Base-by-base conservation (phyloP, 2,888 invertebrate species). In the Blera fallax region DNA sequence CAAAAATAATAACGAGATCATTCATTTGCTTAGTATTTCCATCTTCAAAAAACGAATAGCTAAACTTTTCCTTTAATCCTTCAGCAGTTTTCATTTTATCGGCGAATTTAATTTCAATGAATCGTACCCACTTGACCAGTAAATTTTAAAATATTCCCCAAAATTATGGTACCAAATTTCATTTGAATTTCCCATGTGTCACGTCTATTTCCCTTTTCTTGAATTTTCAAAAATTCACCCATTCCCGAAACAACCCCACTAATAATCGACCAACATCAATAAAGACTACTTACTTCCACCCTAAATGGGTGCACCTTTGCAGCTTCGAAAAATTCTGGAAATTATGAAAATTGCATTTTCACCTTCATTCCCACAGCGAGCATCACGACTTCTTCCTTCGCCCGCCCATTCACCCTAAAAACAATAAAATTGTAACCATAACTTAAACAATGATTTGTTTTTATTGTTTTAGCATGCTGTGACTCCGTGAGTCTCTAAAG, bases 361-460 rank as follows among this genome's bases (percentile, higher is more conserved):
- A 85, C 77, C 81, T 77, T 76, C 14, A 18, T 45, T 64, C 52
- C 70, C 74, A 64, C 45, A 24, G 56, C 45, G 52, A 40, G n/a
- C 34, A 64, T 48, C 56, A 70, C 18, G 54, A 21, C 40, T 40
- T 60, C 40, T 40, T 40, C 3, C 14, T 52, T 52, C 37, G 32
- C 4, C 64, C 85, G 40, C 67, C 77, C 40, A 77, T 81, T 73
- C 77, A 72, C 85, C 85, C 81, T 81, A 77, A 85, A 85, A 85
- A 85, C 85, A 85, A 85, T 85, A 85, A 85, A 85, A 85, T 85
- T 85, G 85, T 85, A 85, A 85, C 85, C 81, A 81, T 85, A 81
- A 85, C 45, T 85, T 85, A 76, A 85, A 81, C 85, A 85, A 85
- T 85, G 85, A 85, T 85, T 85, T 85, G 85, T 81, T 85, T 85